Evolutionary conservation across 2,113 vertebrate species (phyloP).

Genomic region (Micromys minutus): DNA sequence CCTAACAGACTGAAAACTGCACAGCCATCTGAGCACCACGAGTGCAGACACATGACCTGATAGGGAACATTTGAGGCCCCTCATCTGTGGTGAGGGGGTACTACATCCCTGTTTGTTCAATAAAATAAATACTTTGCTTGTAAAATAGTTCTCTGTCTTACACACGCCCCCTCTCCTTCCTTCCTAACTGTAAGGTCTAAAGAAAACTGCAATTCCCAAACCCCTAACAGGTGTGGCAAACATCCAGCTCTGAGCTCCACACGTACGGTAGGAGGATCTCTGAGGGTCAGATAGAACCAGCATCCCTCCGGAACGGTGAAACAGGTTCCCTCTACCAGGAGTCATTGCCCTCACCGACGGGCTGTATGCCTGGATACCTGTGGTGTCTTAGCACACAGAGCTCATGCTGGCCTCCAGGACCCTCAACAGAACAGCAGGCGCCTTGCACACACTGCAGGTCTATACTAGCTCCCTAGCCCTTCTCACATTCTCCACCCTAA

Average conservation of each 20-base stretch:
- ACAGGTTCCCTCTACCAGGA: too few relatives aligned
- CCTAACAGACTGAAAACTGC: not conserved
- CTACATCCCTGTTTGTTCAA: not conserved
- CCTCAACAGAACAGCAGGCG: not conserved
- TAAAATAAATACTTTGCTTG: not conserved
- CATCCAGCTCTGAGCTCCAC: not conserved
- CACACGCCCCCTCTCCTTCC: not conserved
- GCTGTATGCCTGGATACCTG: not conserved
- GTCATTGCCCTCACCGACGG: not conserved
- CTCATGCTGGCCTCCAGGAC: not conserved
- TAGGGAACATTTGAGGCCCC: too few relatives aligned
- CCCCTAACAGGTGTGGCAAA: not conserved
- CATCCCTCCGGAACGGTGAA: not conserved
- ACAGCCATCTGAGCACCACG: too few relatives aligned
- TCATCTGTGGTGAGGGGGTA: not conserved
- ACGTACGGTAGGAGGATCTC: too few relatives aligned
- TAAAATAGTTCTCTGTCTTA: not conserved
- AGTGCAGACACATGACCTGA: not conserved
- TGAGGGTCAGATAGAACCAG: not conserved
- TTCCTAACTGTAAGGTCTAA: not conserved
- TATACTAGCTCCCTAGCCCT: not conserved
- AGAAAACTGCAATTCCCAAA: not conserved
- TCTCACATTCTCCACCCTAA: not conserved
- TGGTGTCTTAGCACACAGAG: not conserved
- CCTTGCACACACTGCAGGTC: not conserved